Evolutionary conservation across 2,113 vertebrate species (phyloP), one percentile per base, ranked within the genome.

Genomic region (Gallinago paraguaiae): DNA sequence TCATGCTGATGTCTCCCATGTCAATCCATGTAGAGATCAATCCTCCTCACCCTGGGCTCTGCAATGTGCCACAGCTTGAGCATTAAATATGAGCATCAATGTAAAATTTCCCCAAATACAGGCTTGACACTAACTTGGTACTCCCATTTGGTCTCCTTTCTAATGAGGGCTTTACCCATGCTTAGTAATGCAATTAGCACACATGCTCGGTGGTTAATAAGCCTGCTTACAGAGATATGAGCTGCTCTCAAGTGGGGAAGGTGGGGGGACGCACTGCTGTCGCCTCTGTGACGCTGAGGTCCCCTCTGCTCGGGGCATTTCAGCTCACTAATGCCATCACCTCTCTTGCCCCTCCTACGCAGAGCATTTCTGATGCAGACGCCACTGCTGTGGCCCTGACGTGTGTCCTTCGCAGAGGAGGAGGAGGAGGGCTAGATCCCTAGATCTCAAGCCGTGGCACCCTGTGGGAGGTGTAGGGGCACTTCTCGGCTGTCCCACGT

Each of bases 241-340:
- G 9, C 64, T 15, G 37, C 57, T 92, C 28, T 43, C 13, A 30
- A 28, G 86, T 1, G 6, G 30, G 43, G 61, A 30, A 41, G 35
- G 48, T 0, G 0, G 2, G 27, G 24, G 45, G 13, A 68, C 0
- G 0, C 33, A 33, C 4, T 0, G 74, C 60, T 39, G 53, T 39
- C 79, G 63, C 59, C 39, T 54, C 88, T 51, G 31, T 35, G 87
- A 75, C 0, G 1, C 68, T 59, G 39, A 76, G 18, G 46, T 88
- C 31, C 61, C 53, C 41, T 45, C 43, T 53, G 53, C 45, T 82
- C 0, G 0, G 81, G 27, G 8, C 20, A 19, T 51, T 75, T 18
- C 56, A 27, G 6, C 57, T 87, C 70, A 6, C n/a, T 19, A 48
- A 46, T 37, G 78, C 70, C 76, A 28, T 37, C 4, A 3, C 4